Evolutionary conservation across 2,113 vertebrate genomes (phyloP).

Genomic region (Spea multiplicata): DNA sequence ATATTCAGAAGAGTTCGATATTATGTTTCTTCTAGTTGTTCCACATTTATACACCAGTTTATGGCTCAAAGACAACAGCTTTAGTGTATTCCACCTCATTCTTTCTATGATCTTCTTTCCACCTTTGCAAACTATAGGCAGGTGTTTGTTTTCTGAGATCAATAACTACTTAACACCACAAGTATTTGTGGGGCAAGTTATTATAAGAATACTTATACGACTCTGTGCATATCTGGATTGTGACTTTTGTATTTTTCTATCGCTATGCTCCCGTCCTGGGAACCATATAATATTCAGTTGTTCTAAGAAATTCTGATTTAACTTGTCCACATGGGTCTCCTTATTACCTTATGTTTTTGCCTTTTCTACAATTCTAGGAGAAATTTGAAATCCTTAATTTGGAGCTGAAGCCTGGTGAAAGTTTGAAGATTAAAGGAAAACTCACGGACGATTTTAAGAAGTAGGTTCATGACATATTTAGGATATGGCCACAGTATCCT

Average conservation of each 20-base stretch:
- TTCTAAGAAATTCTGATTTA: not conserved
- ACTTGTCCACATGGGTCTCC: not conserved
- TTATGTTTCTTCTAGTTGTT: no score
- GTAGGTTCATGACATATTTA: slow-evolving; percentile 57
- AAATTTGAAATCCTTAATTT: slow-evolving; percentile 71
- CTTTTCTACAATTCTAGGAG: slow-evolving; percentile 51
- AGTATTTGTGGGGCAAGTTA: no score
- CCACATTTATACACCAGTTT: no score
- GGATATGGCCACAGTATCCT: not conserved
- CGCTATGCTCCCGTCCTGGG: slow-evolving; percentile 20
- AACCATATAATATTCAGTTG: slow-evolving; percentile 5
- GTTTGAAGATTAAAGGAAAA: slow-evolving; percentile 75
- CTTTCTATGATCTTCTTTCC: no score
- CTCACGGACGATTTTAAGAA: slow-evolving; percentile 55
- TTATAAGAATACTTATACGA: no score
- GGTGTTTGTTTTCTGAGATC: no score
- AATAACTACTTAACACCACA: no score
- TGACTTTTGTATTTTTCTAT: slow-evolving; percentile 12
- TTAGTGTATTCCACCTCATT: no score
- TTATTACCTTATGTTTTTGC: slow-evolving; percentile 3
- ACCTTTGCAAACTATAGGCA: no score
- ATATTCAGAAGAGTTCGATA: no score
- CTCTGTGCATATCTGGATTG: not conserved
- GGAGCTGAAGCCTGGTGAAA: slow-evolving; percentile 66
- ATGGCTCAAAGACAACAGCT: no score